Evolutionary conservation across 2,797 vertebrate species (phyloP).

Genomic region (Poecilia wingei): DNA sequence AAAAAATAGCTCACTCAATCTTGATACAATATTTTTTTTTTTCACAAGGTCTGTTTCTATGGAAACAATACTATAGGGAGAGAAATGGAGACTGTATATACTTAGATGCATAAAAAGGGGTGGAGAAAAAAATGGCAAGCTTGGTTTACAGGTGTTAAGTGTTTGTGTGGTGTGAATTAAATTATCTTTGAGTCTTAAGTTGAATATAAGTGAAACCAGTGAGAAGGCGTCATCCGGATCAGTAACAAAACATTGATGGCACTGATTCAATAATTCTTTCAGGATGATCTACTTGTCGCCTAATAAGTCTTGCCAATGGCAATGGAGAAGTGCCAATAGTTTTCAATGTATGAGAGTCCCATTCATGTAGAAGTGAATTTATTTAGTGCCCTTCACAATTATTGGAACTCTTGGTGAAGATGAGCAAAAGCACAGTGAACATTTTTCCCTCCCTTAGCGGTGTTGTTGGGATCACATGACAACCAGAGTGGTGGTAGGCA

Average conservation of each 20-base stretch:
- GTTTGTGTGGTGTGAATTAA: conserved; percentile 42
- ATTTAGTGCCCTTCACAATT: neutral
- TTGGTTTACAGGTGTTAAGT: conserved; percentile 50
- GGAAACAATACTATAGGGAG: conserved; percentile 76
- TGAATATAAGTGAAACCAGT: conserved; percentile 19
- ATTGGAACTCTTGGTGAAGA: neutral
- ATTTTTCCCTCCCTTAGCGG: neutral
- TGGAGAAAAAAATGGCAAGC: conserved; percentile 23
- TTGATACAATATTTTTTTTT: conserved; percentile 51
- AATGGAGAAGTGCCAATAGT: conserved; percentile 81
- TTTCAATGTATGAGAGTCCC: conserved; percentile 68
- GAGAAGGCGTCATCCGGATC: conserved; percentile 48
- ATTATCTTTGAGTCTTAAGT: conserved; percentile 28
- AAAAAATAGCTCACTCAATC: conserved; percentile 67
- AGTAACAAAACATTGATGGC: conserved; percentile 70
- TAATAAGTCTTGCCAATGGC: conserved; percentile 85
- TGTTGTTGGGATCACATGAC: neutral
- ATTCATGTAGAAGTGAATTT: conserved; percentile 37
- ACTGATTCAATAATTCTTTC: conserved; percentile 80
- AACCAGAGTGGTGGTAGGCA: neutral
- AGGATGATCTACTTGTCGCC: conserved; percentile 75
- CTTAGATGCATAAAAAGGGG: conserved; percentile 33
- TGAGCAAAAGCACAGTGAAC: neutral
- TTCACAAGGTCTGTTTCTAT: conserved; percentile 70
- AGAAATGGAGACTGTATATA: conserved; percentile 43